Conservation (phyloP, 2,113 vertebrate genomes). For the Cyprinus carpio region DNA sequence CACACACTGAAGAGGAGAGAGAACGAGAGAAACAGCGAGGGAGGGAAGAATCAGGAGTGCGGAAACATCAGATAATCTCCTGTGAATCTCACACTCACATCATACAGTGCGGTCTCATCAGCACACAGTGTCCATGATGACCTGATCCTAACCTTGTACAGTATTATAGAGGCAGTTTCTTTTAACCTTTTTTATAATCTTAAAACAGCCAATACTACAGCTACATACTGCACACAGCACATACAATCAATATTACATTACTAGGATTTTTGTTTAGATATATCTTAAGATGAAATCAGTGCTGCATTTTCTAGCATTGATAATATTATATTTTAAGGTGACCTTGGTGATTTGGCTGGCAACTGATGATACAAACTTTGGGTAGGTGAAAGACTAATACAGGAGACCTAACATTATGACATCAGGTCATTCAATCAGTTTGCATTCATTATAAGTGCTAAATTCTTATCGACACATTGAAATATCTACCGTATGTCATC, state of each 20-base stretch:
- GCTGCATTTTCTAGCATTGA: neutral
- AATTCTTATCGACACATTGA: neutral
- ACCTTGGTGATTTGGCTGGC: neutral
- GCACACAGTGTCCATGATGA: neutral
- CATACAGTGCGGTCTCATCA: neutral
- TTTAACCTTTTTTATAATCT: neutral
- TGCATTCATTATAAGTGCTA: neutral
- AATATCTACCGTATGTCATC: neutral
- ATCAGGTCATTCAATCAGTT: neutral
- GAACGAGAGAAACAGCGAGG: neutral
- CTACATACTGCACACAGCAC: neutral
- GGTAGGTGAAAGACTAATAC: neutral
- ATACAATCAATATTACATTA: neutral
- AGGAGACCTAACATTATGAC: neutral
- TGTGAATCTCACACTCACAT: constrained; percentile 3
- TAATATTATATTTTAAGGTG: neutral
- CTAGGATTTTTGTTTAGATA: neutral
- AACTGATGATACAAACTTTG: neutral
- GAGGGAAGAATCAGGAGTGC: constrained; percentile 6
- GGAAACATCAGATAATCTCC: constrained; percentile 35
- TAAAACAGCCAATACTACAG: neutral
- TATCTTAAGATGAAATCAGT: neutral
- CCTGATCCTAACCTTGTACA: neutral
- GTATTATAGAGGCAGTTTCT: neutral
- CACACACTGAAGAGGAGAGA: constrained; percentile 23